phyloP scores from a whole-genome alignment of 2,888 invertebrate species.

The Hymenopus coronatus region DNA sequence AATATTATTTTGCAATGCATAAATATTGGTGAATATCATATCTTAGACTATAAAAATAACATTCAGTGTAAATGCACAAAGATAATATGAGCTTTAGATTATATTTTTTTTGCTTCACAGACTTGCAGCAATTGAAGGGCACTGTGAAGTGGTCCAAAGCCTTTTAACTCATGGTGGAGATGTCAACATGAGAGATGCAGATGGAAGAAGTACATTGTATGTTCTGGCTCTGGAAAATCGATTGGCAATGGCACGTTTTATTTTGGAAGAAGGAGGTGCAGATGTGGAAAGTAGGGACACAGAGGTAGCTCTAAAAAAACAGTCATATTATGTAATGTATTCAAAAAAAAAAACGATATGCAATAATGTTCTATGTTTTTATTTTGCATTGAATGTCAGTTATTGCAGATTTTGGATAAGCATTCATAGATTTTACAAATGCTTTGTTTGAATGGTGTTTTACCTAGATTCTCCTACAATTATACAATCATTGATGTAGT shows the following conservation, averaged over 20 bases:
- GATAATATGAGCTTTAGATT: neutral
- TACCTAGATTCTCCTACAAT: too few relatives aligned
- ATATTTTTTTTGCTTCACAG: slow-evolving; percentile 44
- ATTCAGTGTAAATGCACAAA: too few relatives aligned
- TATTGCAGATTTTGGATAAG: too few relatives aligned
- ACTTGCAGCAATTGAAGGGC: slow-evolving; percentile 78
- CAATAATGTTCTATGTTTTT: too few relatives aligned
- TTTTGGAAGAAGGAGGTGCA: slow-evolving; percentile 72
- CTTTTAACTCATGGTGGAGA: slow-evolving; percentile 74
- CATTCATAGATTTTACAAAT: too few relatives aligned
- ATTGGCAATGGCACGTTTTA: slow-evolving; percentile 75
- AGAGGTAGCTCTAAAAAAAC: slow-evolving; percentile 54
- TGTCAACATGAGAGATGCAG: slow-evolving; percentile 85
- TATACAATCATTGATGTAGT: too few relatives aligned
- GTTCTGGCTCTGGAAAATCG: slow-evolving; percentile 86
- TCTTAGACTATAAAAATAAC: too few relatives aligned
- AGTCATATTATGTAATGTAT: neutral
- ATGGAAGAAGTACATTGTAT: slow-evolving; percentile 88
- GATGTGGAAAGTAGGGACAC: slow-evolving; percentile 84
- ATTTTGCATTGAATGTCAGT: too few relatives aligned
- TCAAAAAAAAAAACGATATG: too few relatives aligned
- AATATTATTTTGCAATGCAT: neutral
- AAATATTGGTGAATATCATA: too few relatives aligned
- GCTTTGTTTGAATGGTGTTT: too few relatives aligned
- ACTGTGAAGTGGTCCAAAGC: slow-evolving; percentile 64